These are phyloP conservation scores for Lasioglossum morio DNA, from an alignment of 2,888 invertebrate species.

Conservation along the genomic window DNA sequence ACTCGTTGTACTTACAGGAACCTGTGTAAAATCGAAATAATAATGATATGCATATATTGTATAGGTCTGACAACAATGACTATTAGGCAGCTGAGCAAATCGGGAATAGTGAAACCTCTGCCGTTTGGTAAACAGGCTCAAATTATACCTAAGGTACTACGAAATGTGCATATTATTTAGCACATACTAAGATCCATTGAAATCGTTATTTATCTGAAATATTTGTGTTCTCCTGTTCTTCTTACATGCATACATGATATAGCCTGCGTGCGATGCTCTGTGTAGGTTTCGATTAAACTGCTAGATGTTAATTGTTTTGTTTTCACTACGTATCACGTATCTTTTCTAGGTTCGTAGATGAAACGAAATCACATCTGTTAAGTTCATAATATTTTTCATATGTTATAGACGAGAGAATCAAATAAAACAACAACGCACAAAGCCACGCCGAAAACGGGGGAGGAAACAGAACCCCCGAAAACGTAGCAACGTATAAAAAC, in stretches of 20 bases:
- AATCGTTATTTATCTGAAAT: slow-evolving; percentile 40
- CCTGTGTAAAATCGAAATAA: background rate
- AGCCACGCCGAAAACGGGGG: slow-evolving; percentile 61
- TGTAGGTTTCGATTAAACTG: slow-evolving; percentile 59
- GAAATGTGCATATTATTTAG: background rate
- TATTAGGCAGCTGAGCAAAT: slow-evolving; percentile 91
- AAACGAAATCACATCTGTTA: background rate
- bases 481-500: slow-evolving; percentile 62
- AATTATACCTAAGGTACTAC: slow-evolving; percentile 47
- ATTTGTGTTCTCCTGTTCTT: slow-evolving; percentile 58
- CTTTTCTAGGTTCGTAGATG: background rate
- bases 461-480: slow-evolving; percentile 74
- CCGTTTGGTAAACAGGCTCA: slow-evolving; percentile 45
- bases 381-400: background rate
- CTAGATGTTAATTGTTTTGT: background rate
- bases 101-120: slow-evolving; percentile 88
- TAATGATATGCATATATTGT: slow-evolving; percentile 29
- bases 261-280: slow-evolving; percentile 67
- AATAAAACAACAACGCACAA: slow-evolving; percentile 62
- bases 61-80: slow-evolving; percentile 94
- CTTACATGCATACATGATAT: slow-evolving; percentile 72
- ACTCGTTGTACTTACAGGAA: background rate
- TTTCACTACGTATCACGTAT: background rate
- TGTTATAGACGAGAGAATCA: slow-evolving; percentile 72
- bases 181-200: slow-evolving; percentile 4